phyloP scores from a whole-genome alignment of 2,888 invertebrate genomes.

The Microctonus hyperodae region DNA sequence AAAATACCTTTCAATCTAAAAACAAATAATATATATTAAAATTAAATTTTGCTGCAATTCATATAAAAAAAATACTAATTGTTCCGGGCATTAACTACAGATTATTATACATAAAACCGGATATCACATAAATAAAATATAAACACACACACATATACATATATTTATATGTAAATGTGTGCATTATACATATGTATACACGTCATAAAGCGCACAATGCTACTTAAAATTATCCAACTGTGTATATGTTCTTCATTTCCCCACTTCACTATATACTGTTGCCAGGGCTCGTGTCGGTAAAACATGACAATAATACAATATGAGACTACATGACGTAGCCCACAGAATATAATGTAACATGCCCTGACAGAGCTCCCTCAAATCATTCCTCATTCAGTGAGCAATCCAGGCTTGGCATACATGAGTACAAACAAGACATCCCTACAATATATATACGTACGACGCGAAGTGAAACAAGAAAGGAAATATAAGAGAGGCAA shows the following conservation, averaged over 20 bases:
- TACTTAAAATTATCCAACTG: constrained; percentile 20
- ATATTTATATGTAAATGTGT: constrained; percentile 3
- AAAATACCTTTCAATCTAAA: too few species aligned
- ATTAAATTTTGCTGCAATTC: too few species aligned
- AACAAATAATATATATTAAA: too few species aligned
- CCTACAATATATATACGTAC: background rate
- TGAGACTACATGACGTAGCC: constrained; percentile 54
- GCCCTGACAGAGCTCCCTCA: constrained; percentile 48
- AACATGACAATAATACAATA: constrained; percentile 58
- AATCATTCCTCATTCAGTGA: constrained; percentile 38
- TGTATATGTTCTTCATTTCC: too few species aligned
- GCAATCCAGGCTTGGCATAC: constrained; percentile 34
- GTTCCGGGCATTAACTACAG: background rate
- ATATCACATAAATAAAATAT: background rate
- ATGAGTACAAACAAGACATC: constrained; percentile 5
- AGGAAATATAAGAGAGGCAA: constrained; percentile 8
- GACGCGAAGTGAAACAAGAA: constrained; percentile 2
- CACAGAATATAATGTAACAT: constrained; percentile 56
- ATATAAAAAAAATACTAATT: too few species aligned
- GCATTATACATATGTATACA: background rate
- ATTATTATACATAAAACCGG: background rate
- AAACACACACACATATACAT: background rate
- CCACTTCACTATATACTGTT: constrained; percentile 10
- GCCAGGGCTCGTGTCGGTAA: constrained; percentile 43
- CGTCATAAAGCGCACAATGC: constrained; percentile 24